Conservation (phyloP, 2,113 vertebrate genomes). For the Gadus chalcogrammus region DNA sequence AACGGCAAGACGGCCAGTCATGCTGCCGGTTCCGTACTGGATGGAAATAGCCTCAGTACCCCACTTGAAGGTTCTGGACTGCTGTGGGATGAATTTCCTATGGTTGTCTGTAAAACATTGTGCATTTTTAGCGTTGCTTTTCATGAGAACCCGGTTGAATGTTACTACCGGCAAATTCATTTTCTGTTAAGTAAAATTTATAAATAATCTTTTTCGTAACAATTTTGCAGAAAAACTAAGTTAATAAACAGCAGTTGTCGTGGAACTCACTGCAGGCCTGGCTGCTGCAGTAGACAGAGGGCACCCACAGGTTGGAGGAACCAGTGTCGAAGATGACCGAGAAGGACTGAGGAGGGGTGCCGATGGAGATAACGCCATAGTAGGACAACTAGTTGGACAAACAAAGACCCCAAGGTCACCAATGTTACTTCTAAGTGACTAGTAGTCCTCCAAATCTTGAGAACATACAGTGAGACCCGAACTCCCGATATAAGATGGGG, state of each 20-base stretch:
- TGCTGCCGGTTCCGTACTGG: slow-evolving; percentile 65
- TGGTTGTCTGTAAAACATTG: slow-evolving; percentile 56
- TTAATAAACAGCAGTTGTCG: too few relatives aligned
- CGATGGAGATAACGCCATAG: slow-evolving; percentile 65
- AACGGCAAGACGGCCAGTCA: slow-evolving; percentile 57
- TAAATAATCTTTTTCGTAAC: neutral
- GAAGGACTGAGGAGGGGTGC: slow-evolving; percentile 69
- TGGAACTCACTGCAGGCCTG: slow-evolving; percentile 61
- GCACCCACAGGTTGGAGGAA: slow-evolving; percentile 72
- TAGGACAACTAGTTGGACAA: slow-evolving; percentile 54
- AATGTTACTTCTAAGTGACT: too few relatives aligned
- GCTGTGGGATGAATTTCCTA: slow-evolving; percentile 45
- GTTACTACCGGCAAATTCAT: too few relatives aligned
- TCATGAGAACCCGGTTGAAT: neutral
- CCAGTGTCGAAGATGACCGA: slow-evolving; percentile 66
- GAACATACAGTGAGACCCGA: neutral
- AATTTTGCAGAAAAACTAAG: neutral
- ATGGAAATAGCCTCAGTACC: slow-evolving; percentile 42
- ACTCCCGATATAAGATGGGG: too few relatives aligned
- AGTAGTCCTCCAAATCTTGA: neutral
- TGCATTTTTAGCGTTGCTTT: neutral
- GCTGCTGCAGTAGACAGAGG: slow-evolving; percentile 61
- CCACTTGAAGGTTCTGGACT: slow-evolving; percentile 43
- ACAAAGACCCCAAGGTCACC: neutral
- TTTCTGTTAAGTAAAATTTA: neutral